Percentiles rank a stretch among this genome's conserved stretches.
Evolutionary conservation across 2,888 invertebrate species (phyloP).

Genomic region (Rutpela maculata): DNA sequence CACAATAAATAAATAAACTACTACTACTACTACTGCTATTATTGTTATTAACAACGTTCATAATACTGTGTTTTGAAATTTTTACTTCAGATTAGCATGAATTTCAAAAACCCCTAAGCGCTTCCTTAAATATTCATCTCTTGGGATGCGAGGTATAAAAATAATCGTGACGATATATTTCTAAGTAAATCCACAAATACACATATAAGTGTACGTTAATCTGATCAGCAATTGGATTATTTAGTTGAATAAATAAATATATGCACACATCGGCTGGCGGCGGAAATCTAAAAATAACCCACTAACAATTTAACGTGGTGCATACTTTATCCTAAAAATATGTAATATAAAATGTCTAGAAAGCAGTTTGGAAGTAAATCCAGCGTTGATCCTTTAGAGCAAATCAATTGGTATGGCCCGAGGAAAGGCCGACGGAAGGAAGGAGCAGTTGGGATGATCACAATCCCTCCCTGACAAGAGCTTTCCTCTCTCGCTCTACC

Average conservation of each 20-base stretch:
- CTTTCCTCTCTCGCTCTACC: slow-evolving; percentile 65
- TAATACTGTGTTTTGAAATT: too few species aligned
- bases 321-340: slow-evolving; percentile 37
- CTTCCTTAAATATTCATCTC: background rate
- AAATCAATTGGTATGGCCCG: slow-evolving; percentile 69
- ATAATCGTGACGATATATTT: background rate
- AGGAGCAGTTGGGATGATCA: slow-evolving; percentile 60
- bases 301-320: background rate
- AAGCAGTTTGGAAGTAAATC: slow-evolving; percentile 65
- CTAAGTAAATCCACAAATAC: background rate
- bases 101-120: too few species aligned
- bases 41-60: too few species aligned
- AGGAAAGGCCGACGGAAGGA: slow-evolving; percentile 63
- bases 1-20: too few species aligned
- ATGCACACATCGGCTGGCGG: background rate
- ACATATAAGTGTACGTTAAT: too few species aligned
- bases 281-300: background rate
- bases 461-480: slow-evolving; percentile 67
- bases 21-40: too few species aligned
- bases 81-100: too few species aligned
- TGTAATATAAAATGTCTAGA: slow-evolving; percentile 61
- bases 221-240: background rate
- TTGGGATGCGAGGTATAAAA: background rate
- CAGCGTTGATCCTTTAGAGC: slow-evolving; percentile 65
- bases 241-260: background rate